Evolutionary conservation across 2,113 vertebrate species (phyloP), one percentile per base, ranked within the genome.

Genomic region (Hepsetus odoe): DNA sequence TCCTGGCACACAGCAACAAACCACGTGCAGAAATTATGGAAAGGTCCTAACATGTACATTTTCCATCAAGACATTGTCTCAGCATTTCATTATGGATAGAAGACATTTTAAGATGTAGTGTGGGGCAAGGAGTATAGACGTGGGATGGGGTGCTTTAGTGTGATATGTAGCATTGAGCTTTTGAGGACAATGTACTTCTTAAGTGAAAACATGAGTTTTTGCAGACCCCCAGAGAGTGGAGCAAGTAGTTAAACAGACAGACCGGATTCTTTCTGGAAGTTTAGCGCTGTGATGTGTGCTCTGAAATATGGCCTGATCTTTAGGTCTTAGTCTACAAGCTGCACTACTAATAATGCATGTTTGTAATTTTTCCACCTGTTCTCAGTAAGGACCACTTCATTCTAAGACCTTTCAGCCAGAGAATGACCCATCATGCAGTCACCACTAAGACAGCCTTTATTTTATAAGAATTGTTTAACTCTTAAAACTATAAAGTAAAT

Each of bases 191-290:
- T 22, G 40, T 11, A 51, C 18, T n/a, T 40, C 46, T 71, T 76
- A 74, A 76, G 40, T 76, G 72, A 26, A 74, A 80, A 58, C 72
- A 80, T 30, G 69, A 67, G 46, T 26, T 56, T 49, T 20, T 67
- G 20, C 14, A 26, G 26, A 26, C 55, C 66, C 40, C 46, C 11
- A 69, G 44, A 76, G 32, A 76, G 72, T 30, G 12, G n/a, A n/a
- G 40, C 30, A 20, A 74, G 30, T 12, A 68, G 35, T 33, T 35
- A 67, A 65, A 30, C 18, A 10, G 38, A 56, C 4, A 14, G 46
- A 67, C 46, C 76, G 66, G 58, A 70, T 56, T 76, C 38, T 75
- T 69, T 13, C 62, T 55, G 42, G 35, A 58, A 30, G n/a, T 70
- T 44, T 56, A 26, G 18, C 6, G 44, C 61, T 51, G 40, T 42